Conservation (phyloP, 2,888 invertebrate species). For the Anticlea derivata region DNA sequence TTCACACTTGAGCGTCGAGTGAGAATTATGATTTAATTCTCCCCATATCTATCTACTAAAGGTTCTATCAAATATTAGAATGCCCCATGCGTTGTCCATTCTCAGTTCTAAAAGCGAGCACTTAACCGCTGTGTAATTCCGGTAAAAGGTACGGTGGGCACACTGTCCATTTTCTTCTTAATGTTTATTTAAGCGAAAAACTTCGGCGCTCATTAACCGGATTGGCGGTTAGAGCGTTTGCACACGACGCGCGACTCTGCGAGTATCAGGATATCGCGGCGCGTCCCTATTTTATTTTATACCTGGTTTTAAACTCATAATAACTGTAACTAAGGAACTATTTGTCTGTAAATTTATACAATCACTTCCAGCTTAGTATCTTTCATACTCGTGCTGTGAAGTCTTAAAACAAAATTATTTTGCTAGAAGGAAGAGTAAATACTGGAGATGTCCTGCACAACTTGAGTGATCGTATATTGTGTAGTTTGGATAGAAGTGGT, state of each 20-base stretch:
- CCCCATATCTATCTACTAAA: constrained; percentile 9
- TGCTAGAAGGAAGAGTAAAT: too few species aligned
- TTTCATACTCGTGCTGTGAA: too few species aligned
- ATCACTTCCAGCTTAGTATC: too few species aligned
- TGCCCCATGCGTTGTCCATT: constrained; percentile 52
- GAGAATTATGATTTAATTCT: constrained; percentile 10
- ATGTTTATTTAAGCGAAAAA: constrained; percentile 80
- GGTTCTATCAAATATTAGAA: constrained; percentile 26
- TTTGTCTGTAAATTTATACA: too few species aligned
- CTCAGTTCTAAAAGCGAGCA: constrained; percentile 62
- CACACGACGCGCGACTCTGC: constrained; percentile 4
- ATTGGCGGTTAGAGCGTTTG: constrained; percentile 56
- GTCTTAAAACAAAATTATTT: too few species aligned
- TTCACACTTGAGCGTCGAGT: not conserved
- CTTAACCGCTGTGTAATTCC: constrained; percentile 73
- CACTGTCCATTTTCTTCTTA: constrained; percentile 69
- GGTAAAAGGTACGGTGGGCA: constrained; percentile 69
- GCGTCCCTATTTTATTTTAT: not conserved
- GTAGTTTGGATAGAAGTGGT: too few species aligned
- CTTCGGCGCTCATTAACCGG: constrained; percentile 72
- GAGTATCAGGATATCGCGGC: not conserved
- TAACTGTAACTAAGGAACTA: too few species aligned
- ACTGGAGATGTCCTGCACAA: too few species aligned
- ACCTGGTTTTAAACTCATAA: too few species aligned
- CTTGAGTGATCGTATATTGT: too few species aligned